Conservation (phyloP, 1,140 invertebrate genomes). For the Sarcophaga peregrina region DNA sequence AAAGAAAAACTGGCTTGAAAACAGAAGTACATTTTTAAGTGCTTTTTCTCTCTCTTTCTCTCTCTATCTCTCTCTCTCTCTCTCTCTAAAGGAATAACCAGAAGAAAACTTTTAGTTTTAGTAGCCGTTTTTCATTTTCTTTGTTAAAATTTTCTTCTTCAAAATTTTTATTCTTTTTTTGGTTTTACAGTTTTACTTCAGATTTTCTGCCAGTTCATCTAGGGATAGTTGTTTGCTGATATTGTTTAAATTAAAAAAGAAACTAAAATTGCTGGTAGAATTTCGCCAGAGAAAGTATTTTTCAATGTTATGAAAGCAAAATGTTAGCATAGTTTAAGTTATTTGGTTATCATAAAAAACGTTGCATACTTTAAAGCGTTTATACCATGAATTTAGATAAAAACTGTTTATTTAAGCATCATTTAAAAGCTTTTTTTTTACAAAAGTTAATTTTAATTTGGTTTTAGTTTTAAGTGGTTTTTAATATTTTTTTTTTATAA, state of each 20-base stretch:
- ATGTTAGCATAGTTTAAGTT: constrained; percentile 7
- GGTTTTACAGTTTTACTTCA: too few species aligned
- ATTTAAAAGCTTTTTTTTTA: too few species aligned
- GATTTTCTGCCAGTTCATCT: not conserved
- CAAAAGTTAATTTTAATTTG: too few species aligned
- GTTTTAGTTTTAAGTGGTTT: too few species aligned
- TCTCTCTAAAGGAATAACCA: not conserved
- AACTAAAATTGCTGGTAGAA: not conserved
- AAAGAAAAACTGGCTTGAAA: not conserved
- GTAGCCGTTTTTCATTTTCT: constrained; percentile 12
- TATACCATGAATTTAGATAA: too few species aligned
- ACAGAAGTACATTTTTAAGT: constrained; percentile 22
- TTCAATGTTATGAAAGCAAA: constrained; percentile 13
- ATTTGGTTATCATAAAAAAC: constrained; percentile 3
- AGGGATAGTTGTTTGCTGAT: constrained; percentile 11
- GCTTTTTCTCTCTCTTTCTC: not conserved
- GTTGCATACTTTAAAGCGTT: not conserved
- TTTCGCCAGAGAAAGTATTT: constrained; percentile 21
- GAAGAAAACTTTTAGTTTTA: constrained; percentile 10
- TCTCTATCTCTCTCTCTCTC: too few species aligned
- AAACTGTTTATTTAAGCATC: too few species aligned
- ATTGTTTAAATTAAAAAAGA: not conserved
- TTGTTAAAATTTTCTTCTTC: not conserved
- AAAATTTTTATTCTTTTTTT: not conserved
- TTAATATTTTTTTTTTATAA: too few species aligned